Conservation (phyloP, 2,113 vertebrate genomes). For the Corvus hawaiiensis region DNA sequence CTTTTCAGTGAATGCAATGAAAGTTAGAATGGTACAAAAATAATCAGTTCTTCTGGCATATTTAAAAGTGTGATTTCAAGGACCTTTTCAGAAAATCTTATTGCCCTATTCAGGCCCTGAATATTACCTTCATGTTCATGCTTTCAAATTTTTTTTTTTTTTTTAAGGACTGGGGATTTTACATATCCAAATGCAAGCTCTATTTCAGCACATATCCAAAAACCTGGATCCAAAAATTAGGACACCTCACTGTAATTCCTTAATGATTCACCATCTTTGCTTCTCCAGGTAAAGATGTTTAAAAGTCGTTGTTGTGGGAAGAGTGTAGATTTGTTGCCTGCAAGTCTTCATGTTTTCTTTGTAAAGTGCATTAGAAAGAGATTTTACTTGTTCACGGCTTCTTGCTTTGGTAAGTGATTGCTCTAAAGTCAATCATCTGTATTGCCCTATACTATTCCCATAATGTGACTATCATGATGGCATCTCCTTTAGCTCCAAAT, state of each 20-base stretch:
- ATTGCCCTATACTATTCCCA: not conserved
- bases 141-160: not conserved
- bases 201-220: not conserved
- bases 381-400: not conserved
- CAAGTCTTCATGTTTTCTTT: not conserved
- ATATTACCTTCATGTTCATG: not conserved
- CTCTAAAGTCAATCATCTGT: not conserved
- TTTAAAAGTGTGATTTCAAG: slow-evolving; percentile 8
- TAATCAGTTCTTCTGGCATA: not conserved
- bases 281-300: not conserved
- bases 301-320: not conserved
- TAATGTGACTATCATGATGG: not conserved
- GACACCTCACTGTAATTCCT: not conserved
- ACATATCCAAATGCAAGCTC: not conserved
- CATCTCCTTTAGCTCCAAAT: not conserved
- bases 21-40: slow-evolving; percentile 17
- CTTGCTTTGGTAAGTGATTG: not conserved
- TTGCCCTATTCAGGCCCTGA: not conserved
- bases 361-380: not conserved
- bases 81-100: not conserved
- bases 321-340: not conserved
- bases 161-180: not conserved
- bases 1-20: not conserved
- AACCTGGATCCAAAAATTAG: not conserved
- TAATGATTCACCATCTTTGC: not conserved